These are phyloP conservation scores for Gobiocypris rarus DNA, from an alignment of 2,113 vertebrate species.

Conservation along the genomic window DNA sequence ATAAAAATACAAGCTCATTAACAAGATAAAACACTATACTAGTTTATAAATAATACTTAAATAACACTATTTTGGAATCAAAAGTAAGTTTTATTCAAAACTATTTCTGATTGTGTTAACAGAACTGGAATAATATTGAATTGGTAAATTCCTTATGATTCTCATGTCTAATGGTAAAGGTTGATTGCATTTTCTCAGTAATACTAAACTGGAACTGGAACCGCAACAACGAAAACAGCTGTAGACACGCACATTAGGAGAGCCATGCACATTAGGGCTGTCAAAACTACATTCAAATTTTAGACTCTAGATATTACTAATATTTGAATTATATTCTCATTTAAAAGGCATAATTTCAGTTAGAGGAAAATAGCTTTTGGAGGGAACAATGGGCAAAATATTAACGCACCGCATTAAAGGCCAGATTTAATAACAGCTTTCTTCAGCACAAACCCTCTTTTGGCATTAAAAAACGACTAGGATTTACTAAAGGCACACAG, in stretches of 20 bases:
- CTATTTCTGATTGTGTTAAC: background rate
- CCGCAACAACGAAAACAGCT: background rate
- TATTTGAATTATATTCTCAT: no score
- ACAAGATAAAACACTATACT: background rate
- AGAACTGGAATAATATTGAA: background rate
- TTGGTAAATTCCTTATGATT: background rate
- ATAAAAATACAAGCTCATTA: background rate
- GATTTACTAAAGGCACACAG: no score
- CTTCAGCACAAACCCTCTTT: no score
- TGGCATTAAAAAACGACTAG: no score
- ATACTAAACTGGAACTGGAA: no score
- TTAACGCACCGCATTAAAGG: no score
- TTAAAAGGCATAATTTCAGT: no score
- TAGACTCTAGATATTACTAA: no score
- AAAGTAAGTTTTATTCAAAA: background rate
- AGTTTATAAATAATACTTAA: background rate
- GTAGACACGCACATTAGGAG: background rate
- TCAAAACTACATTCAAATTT: no score
- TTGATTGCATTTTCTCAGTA: background rate
- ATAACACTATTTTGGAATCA: background rate
- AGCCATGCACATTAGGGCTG: background rate
- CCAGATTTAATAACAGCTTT: no score
- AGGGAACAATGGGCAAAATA: no score
- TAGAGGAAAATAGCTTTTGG: no score
- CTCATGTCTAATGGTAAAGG: background rate